phyloP scores from a whole-genome alignment of 2,888 invertebrate species.

The Caenorhabditis panamensis region DNA sequence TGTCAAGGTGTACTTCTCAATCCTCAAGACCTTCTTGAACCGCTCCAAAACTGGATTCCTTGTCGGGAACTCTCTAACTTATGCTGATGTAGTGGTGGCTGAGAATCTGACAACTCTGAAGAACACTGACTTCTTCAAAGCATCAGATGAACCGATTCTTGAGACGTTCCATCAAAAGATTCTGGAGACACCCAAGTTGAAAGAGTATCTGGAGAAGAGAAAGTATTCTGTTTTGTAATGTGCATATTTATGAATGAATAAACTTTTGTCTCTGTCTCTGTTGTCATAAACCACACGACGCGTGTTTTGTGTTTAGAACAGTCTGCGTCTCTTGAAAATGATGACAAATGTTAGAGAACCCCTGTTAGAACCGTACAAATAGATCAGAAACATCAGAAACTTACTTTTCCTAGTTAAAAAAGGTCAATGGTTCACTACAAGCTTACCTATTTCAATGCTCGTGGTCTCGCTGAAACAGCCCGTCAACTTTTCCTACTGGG shows the following conservation, averaged over 20 bases:
- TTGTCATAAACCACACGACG: too few species aligned
- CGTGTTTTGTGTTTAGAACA: too few species aligned
- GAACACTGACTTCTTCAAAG: constrained; percentile 19
- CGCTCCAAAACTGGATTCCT: constrained; percentile 26
- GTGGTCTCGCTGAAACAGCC: constrained; percentile 33
- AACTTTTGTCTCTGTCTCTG: too few species aligned
- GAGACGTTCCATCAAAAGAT: constrained; percentile 20
- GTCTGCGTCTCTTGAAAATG: too few species aligned
- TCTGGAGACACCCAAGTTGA: constrained; percentile 1
- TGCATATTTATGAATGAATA: too few species aligned
- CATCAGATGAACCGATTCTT: constrained; percentile 3
- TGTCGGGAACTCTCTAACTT: constrained; percentile 35
- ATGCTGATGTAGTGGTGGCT: constrained; percentile 39
- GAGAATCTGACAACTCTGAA: constrained; percentile 36
- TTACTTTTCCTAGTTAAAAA: too few species aligned
- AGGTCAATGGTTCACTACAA: constrained; percentile 44
- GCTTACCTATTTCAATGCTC: constrained; percentile 43
- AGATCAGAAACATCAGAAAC: too few species aligned
- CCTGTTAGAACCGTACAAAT: too few species aligned
- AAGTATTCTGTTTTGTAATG: not conserved
- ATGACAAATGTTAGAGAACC: too few species aligned
- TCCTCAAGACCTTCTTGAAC: constrained; percentile 22
- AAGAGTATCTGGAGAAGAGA: too few species aligned
- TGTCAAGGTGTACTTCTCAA: constrained; percentile 5
- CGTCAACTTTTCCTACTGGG: constrained; percentile 22